A percentile compares a stretch with the other conserved stretches of the same genome.
These are phyloP conservation scores for Listronotus oregonensis DNA, from an alignment of 1,140 invertebrate species.

Conservation along the genomic window DNA sequence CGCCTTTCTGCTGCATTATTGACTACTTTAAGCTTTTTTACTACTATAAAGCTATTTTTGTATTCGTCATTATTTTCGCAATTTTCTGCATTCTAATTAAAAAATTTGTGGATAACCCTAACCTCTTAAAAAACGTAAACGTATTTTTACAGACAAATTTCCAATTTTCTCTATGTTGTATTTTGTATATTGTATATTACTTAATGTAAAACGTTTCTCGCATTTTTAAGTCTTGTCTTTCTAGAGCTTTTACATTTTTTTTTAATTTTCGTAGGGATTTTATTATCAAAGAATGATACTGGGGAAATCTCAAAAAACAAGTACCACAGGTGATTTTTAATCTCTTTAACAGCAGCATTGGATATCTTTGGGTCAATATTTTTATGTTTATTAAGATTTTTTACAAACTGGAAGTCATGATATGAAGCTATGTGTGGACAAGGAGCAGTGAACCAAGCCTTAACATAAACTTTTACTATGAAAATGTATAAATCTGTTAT, in stretches of 20 bases:
- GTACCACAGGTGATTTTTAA: no score
- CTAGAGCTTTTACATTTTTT: no score
- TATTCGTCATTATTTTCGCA: background rate
- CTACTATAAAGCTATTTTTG: background rate
- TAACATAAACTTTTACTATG: background rate
- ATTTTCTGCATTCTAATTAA: background rate
- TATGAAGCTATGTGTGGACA: background rate
- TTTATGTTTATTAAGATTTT: background rate
- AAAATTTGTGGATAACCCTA: no score
- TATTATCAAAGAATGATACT: no score
- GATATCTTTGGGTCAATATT: slow-evolving; percentile 28
- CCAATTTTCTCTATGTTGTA: no score
- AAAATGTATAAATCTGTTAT: slow-evolving; percentile 31
- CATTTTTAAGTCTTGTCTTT: no score
- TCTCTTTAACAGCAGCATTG: slow-evolving; percentile 19
- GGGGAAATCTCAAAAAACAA: slow-evolving; percentile 20
- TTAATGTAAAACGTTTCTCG: no score
- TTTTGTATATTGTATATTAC: no score
- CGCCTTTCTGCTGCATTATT: slow-evolving; percentile 51
- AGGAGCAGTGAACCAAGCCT: slow-evolving; percentile 6
- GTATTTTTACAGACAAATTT: no score
- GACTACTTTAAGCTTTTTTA: slow-evolving; percentile 18
- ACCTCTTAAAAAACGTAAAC: no score
- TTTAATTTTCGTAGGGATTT: no score
- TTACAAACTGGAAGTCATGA: slow-evolving; percentile 4